Conservation (phyloP, 1,140 invertebrate genomes). For the Drosophila funebris region DNA sequence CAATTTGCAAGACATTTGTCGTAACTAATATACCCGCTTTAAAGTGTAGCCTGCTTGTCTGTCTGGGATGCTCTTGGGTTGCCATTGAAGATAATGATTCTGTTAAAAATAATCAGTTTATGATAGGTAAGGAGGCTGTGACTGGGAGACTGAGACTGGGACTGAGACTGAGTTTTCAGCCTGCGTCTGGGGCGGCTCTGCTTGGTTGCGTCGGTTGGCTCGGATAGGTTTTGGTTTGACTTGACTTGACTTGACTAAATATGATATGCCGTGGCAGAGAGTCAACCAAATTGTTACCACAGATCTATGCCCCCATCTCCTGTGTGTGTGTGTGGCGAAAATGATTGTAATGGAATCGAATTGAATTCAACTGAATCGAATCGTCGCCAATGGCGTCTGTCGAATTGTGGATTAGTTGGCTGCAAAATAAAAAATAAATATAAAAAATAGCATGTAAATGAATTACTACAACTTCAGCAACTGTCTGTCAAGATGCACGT, state of each 20-base stretch:
- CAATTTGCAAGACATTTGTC: not conserved
- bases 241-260: constrained; percentile 64
- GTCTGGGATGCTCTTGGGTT: constrained; percentile 40
- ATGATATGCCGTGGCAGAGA: constrained; percentile 73
- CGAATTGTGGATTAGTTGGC: constrained; percentile 72
- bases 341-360: constrained; percentile 57
- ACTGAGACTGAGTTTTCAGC: constrained; percentile 2
- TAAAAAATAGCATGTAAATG: constrained; percentile 42
- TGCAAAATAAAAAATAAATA: constrained; percentile 34
- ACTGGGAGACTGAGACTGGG: constrained; percentile 1
- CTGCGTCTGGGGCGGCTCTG: constrained; percentile 12
- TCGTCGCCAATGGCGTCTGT: constrained; percentile 40
- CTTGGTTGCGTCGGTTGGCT: constrained; percentile 34
- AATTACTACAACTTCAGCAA: constrained; percentile 61
- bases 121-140: constrained; percentile 53
- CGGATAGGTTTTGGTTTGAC: constrained; percentile 28
- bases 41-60: not conserved
- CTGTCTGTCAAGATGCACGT: constrained; percentile 31
- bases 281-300: constrained; percentile 78
- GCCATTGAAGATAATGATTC: constrained; percentile 74
- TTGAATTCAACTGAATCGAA: constrained; percentile 23
- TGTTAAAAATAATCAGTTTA: constrained; percentile 83
- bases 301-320: constrained; percentile 41
- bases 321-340: constrained; percentile 58
- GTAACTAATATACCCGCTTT: not conserved